Conservation (phyloP, 2,888 invertebrate genomes). For the Heteromyza rotundicornis region DNA sequence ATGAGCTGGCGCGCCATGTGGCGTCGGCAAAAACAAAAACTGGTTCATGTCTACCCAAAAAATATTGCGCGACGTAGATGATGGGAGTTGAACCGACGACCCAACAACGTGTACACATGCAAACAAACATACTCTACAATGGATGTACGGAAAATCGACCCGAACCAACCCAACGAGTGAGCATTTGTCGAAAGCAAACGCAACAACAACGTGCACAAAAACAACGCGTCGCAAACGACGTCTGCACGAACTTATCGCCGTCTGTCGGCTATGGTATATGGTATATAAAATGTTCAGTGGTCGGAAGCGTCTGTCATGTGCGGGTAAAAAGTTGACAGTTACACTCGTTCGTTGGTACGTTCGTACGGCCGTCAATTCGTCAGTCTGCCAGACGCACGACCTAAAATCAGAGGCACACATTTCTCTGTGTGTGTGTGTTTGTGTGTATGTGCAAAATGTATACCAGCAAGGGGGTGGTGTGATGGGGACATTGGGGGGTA, state of each 20-base stretch:
- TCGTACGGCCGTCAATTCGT: constrained; percentile 16
- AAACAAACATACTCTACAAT: neutral
- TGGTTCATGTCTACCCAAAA: constrained; percentile 46
- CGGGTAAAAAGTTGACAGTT: constrained; percentile 2
- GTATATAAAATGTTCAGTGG: neutral
- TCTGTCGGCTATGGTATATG: neutral
- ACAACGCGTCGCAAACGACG: too few species aligned
- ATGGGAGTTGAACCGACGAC: constrained; percentile 7
- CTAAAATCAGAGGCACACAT: constrained; percentile 41
- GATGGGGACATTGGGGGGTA: too few species aligned
- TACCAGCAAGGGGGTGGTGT: too few species aligned
- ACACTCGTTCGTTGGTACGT: neutral
- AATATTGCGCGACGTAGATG: constrained; percentile 16
- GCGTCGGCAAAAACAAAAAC: constrained; percentile 31
- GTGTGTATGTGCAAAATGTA: constrained; percentile 15
- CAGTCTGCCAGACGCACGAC: constrained; percentile 48
- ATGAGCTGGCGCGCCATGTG: constrained; percentile 18
- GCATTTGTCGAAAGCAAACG: constrained; percentile 4
- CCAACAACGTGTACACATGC: neutral
- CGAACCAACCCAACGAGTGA: neutral
- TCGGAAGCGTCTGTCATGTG: constrained; percentile 5
- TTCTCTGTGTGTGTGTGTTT: constrained; percentile 20
- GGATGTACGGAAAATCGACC: too few species aligned
- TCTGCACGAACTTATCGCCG: constrained; percentile 15
- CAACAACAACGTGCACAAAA: constrained; percentile 1